Conservation (phyloP, 2,888 invertebrate genomes). For the Ommatoiulus sabulosus region DNA sequence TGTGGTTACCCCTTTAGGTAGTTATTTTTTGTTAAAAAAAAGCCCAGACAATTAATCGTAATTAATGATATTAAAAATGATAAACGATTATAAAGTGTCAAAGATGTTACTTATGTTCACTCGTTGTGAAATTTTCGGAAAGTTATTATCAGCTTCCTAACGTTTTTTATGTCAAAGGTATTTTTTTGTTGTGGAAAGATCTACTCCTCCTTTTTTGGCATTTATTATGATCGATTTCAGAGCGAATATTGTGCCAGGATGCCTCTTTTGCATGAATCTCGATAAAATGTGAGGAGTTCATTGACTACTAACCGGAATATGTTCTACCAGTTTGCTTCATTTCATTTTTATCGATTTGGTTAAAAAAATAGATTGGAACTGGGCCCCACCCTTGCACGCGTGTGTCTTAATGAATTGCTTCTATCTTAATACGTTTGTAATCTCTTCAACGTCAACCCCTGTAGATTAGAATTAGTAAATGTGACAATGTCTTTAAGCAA, state of each 20-base stretch:
- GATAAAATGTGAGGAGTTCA: slow-evolving; percentile 27
- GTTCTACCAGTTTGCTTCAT: background rate
- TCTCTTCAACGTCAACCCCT: slow-evolving; percentile 48
- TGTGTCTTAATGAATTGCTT: slow-evolving; percentile 49
- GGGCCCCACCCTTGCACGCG: slow-evolving; percentile 45
- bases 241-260: background rate
- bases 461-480: slow-evolving; percentile 48
- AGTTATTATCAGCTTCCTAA: background rate
- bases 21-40: no score
- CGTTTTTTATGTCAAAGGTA: background rate
- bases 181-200: background rate
- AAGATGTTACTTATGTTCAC: no score
- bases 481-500: slow-evolving; percentile 30
- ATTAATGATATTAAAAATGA: no score
- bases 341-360: slow-evolving; percentile 4
- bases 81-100: no score
- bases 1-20: no score
- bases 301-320: slow-evolving; percentile 37
- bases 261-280: background rate
- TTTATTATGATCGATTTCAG: background rate
- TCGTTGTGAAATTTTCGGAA: background rate
- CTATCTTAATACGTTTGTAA: slow-evolving; percentile 49
- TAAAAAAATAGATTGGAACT: slow-evolving; percentile 1
- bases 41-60: no score
- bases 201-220: background rate